phyloP scores from a whole-genome alignment of 2,113 vertebrate species.

The Passer montanus region DNA sequence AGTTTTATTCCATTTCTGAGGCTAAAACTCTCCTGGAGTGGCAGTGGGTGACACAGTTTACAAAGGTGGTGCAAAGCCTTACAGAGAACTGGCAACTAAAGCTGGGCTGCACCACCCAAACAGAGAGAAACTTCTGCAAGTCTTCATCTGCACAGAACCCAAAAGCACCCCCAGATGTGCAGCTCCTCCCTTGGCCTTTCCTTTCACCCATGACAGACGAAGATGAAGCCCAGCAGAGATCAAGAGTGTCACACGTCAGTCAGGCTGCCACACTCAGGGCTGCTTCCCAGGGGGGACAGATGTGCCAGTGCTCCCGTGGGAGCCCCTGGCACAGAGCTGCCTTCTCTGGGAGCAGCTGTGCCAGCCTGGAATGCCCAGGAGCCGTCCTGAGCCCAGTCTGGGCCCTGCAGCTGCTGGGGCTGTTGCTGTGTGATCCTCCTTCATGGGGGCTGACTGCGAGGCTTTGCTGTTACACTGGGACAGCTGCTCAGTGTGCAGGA shows the following conservation, averaged over 20 bases:
- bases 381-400: background rate
- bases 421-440: accelerated
- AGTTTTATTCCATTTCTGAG: background rate
- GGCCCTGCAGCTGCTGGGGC: background rate
- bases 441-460: accelerated
- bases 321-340: background rate
- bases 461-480: background rate
- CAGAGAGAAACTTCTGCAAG: background rate
- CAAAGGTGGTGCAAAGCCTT: no score
- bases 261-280: background rate
- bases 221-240: background rate
- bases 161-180: background rate
- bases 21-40: background rate
- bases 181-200: background rate
- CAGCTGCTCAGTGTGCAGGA: background rate
- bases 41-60: background rate
- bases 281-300: background rate
- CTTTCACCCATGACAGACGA: background rate
- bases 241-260: accelerated
- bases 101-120: background rate
- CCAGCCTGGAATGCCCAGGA: accelerated
- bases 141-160: background rate
- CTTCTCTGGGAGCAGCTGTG: background rate
- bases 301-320: background rate
- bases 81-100: background rate